Conservation (phyloP, 2,113 vertebrate genomes). For the Rynchops niger region DNA sequence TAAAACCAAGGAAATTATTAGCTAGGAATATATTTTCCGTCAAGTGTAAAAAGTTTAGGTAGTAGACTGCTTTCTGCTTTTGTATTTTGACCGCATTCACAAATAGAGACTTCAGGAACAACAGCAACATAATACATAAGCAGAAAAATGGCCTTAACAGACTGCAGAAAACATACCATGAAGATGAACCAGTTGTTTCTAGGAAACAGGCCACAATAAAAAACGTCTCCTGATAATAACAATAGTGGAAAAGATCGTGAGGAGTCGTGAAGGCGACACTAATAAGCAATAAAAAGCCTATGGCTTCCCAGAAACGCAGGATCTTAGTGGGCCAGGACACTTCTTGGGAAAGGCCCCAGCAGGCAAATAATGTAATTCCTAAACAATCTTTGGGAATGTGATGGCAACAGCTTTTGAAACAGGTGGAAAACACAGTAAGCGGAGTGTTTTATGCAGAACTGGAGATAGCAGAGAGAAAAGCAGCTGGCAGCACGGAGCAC, state of each 20-base stretch:
- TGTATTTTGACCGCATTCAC: not conserved
- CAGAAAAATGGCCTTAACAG: not conserved
- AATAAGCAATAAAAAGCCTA: not conserved
- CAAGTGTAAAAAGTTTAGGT: not conserved
- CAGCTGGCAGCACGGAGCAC: not conserved
- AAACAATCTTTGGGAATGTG: not conserved
- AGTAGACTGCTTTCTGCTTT: not conserved
- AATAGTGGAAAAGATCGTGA: not conserved
- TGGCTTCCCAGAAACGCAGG: not conserved
- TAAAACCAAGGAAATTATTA: not conserved
- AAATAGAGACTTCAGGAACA: not conserved
- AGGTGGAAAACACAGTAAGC: not conserved
- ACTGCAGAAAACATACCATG: not conserved
- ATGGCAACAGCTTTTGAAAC: not conserved
- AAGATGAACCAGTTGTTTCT: not conserved
- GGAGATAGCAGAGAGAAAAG: not conserved
- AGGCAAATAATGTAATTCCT: not conserved
- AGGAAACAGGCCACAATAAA: not conserved
- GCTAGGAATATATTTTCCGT: not conserved
- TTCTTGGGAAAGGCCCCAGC: not conserved
- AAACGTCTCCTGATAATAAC: not conserved
- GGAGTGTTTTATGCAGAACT: not conserved
- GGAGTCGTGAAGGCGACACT: not conserved
- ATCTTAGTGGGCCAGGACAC: not conserved
- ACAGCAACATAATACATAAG: not conserved